phyloP scores from a whole-genome alignment of 92 coral and sea anemone genomes.

The Blastomussa wellsi region DNA sequence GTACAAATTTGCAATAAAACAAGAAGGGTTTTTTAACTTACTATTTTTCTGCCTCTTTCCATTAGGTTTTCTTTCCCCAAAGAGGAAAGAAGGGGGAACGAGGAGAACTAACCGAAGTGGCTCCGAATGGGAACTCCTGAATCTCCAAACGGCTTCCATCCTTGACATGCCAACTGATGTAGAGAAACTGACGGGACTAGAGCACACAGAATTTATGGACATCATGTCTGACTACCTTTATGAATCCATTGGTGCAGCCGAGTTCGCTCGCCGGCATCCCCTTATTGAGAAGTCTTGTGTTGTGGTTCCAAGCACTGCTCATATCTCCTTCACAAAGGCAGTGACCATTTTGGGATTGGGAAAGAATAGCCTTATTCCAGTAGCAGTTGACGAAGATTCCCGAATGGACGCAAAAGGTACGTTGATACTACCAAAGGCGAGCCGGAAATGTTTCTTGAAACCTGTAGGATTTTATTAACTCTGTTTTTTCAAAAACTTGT shows the following conservation, averaged over 20 bases:
- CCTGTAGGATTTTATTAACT: not conserved
- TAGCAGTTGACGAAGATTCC: conserved; percentile 67
- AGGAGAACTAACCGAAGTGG: conserved; percentile 47
- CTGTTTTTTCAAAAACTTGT: no score
- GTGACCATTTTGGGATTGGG: conserved; percentile 76
- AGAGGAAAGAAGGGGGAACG: conserved; percentile 44
- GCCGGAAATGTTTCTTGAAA: not conserved
- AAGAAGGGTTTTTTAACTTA: no score
- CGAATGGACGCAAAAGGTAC: conserved; percentile 65
- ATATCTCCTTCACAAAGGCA: conserved; percentile 81
- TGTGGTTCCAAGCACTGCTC: conserved; percentile 71
- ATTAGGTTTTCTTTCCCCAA: conserved; percentile 57
- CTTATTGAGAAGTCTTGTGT: conserved; percentile 59
- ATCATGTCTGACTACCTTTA: conserved; percentile 57
- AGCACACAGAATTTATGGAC: conserved; percentile 32
- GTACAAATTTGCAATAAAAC: no score
- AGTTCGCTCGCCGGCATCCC: conserved; percentile 57
- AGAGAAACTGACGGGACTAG: conserved; percentile 20
- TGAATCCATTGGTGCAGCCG: conserved; percentile 63
- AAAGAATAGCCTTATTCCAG: conserved; percentile 54
- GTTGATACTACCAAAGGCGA: not conserved
- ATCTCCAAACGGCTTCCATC: conserved; percentile 69
- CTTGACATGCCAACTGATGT: conserved; percentile 56
- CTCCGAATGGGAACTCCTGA: conserved; percentile 82
- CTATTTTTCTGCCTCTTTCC: not conserved